A percentile compares a stretch with the other conserved stretches of the same genome.
These are phyloP conservation scores for Polyodon spathula DNA, from an alignment of 2,113 vertebrate genomes.

Conservation along the genomic window DNA sequence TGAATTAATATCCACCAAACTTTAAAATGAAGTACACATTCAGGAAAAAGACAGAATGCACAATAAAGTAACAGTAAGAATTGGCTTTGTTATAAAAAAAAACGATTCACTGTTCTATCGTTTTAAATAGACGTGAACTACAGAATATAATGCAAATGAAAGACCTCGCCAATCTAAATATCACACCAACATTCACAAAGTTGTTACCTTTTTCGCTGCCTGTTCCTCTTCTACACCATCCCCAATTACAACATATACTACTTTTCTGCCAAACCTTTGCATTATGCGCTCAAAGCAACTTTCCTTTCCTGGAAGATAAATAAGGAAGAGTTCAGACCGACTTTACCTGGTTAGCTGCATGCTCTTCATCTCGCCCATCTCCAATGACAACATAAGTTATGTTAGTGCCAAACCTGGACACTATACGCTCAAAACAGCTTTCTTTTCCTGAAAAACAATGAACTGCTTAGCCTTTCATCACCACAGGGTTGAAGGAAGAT, in stretches of 20 bases:
- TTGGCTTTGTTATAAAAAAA: too few relatives aligned
- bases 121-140: slow-evolving; percentile 17
- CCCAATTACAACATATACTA: slow-evolving; percentile 99
- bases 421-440: slow-evolving; percentile 99
- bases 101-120: too few relatives aligned
- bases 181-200: slow-evolving; percentile 69
- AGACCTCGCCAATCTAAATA: slow-evolving; percentile 64
- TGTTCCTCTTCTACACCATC: slow-evolving; percentile 99
- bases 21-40: too few relatives aligned
- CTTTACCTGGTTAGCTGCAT: slow-evolving; percentile 97
- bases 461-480: slow-evolving; percentile 60
- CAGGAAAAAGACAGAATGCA: too few relatives aligned
- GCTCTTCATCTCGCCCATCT: slow-evolving; percentile 97
- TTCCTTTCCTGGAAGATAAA: slow-evolving; percentile 99
- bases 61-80: too few relatives aligned
- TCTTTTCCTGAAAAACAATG: slow-evolving; percentile 98
- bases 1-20: too few relatives aligned
- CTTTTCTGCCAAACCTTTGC: slow-evolving; percentile 99
- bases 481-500: slow-evolving; percentile 1
- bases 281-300: slow-evolving; percentile 99
- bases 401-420: slow-evolving; percentile 99
- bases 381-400: slow-evolving; percentile 99
- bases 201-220: slow-evolving; percentile 99
- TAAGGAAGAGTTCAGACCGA: slow-evolving; percentile 78
- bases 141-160: slow-evolving; percentile 55